Evolutionary conservation across 2,113 vertebrate genomes (phyloP).

Genomic region (Cynopterus brachyotis): DNA sequence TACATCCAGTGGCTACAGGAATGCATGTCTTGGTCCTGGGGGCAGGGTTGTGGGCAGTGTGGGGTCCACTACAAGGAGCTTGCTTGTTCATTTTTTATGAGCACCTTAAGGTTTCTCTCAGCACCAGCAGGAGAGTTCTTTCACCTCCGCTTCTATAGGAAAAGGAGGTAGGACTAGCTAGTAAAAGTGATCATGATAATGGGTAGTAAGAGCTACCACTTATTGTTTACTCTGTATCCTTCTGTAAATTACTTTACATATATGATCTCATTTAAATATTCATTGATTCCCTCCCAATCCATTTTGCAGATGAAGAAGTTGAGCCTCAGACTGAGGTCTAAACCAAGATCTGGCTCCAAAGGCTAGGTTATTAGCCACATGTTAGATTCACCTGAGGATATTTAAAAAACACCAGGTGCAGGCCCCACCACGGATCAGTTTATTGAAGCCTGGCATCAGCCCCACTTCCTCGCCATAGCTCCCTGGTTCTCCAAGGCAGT

Average conservation of each 20-base stretch:
- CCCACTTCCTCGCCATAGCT: background rate
- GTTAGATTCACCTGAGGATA: background rate
- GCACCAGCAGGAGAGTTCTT: background rate
- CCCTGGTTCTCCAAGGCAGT: background rate
- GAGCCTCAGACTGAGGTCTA: background rate
- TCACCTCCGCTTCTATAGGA: background rate
- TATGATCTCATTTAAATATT: background rate
- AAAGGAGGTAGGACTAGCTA: background rate
- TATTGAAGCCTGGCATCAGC: background rate
- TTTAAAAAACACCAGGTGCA: background rate
- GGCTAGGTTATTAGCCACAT: background rate
- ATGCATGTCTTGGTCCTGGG: rapidly evolving
- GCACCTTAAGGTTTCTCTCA: background rate
- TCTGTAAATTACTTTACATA: background rate
- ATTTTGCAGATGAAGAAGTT: conserved; percentile 40
- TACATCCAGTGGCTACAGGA: no score
- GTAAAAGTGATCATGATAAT: background rate
- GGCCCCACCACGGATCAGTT: background rate
- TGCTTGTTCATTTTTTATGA: background rate
- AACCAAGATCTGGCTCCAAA: background rate
- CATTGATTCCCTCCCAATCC: background rate
- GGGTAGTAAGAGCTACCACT: background rate
- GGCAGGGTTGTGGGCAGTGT: background rate
- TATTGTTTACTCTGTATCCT: background rate
- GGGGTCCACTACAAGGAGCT: background rate